phyloP scores from a whole-genome alignment of 1,140 invertebrate genomes.

The Drosophila kurseongensis region DNA sequence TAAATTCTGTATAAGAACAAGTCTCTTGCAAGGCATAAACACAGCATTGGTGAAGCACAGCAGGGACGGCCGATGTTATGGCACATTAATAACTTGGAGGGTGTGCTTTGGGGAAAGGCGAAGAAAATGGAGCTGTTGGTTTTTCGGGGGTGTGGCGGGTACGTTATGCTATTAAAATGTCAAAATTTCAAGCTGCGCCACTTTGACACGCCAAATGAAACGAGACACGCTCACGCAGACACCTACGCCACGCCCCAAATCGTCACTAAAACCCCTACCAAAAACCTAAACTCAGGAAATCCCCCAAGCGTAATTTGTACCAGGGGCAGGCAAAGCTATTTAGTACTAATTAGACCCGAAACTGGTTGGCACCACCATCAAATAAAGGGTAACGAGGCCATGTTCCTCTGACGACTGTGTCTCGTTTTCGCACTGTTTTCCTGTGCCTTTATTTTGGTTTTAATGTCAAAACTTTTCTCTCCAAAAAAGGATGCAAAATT shows the following conservation, averaged over 20 bases:
- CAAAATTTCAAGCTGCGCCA: constrained; percentile 65
- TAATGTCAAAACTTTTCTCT: constrained; percentile 20
- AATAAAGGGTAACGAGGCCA: constrained; percentile 5
- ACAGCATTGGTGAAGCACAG: constrained; percentile 18
- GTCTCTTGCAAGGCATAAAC: constrained; percentile 10
- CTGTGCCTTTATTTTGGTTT: constrained; percentile 11
- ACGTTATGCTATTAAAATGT: constrained; percentile 70
- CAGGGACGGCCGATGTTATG: constrained; percentile 54
- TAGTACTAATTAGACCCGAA: constrained; percentile 62
- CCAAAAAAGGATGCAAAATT: constrained; percentile 1
- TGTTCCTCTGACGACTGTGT: constrained; percentile 7
- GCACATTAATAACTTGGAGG: constrained; percentile 66
- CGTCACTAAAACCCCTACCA: background rate
- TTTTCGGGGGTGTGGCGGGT: constrained; percentile 14
- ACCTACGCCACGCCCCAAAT: constrained; percentile 10
- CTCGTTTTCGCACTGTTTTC: constrained; percentile 12
- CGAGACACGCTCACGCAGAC: constrained; percentile 56
- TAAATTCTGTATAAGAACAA: background rate
- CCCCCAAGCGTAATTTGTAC: constrained; percentile 3
- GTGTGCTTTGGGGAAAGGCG: background rate
- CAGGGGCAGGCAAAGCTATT: constrained; percentile 36
- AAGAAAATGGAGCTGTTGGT: background rate
- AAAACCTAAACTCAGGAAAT: background rate
- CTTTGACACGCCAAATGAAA: constrained; percentile 72
- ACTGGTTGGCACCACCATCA: constrained; percentile 23